These are phyloP conservation scores for Drosophila basisetae DNA, from an alignment of 2,888 invertebrate species.

Conservation along the genomic window DNA sequence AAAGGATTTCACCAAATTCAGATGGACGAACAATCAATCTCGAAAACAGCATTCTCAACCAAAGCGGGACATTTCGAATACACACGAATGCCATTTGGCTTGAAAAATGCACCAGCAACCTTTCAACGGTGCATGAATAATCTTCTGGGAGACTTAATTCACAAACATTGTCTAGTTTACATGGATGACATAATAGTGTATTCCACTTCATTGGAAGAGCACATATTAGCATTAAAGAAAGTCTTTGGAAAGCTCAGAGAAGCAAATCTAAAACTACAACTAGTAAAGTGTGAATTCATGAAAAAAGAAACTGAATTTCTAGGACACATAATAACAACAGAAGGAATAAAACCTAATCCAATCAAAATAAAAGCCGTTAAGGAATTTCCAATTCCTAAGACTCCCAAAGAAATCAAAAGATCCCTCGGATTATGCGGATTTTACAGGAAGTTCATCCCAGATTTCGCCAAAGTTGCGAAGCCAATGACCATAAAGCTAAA, in stretches of 20 bases:
- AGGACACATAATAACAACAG: neutral
- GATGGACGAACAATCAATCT: neutral
- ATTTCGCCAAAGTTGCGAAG: too few species aligned
- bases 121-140: neutral
- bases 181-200: neutral
- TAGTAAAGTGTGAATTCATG: neutral
- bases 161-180: neutral
- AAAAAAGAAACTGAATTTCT: constrained; percentile 5
- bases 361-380: too few species aligned
- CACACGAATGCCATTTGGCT: neutral
- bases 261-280: constrained; percentile 9
- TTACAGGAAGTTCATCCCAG: too few species aligned
- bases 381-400: too few species aligned
- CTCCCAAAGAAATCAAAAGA: too few species aligned
- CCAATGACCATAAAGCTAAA: too few species aligned
- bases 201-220: too few species aligned
- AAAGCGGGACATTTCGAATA: neutral
- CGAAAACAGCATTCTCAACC: neutral
- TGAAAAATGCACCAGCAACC: neutral
- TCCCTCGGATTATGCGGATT: too few species aligned
- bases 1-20: neutral
- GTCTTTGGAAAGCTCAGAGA: too few species aligned
- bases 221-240: too few species aligned
- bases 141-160: neutral
- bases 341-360: neutral